Evolutionary conservation across 2,113 vertebrate species (phyloP).

Genomic region (Tringa solitaria): DNA sequence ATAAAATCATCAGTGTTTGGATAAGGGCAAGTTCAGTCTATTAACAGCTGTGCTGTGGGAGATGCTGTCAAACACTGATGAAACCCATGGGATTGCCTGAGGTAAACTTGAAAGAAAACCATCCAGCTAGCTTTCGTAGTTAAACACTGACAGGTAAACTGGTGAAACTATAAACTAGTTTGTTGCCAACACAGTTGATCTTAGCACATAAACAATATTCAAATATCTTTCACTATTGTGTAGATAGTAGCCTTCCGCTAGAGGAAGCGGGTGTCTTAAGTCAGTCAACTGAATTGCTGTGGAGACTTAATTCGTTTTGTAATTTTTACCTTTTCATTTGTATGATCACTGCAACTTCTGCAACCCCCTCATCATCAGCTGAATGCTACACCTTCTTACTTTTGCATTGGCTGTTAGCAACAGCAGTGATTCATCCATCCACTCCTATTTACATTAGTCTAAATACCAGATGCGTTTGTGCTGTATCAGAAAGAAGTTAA

Average conservation of each 20-base stretch:
- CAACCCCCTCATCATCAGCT: fast-evolving
- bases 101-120: not conserved
- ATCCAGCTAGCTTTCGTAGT: not conserved
- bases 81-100: not conserved
- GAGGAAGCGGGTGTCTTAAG: not conserved
- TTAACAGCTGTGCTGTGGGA: not conserved
- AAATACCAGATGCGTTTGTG: not conserved
- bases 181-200: not conserved
- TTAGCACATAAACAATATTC: not conserved
- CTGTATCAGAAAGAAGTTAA: not conserved
- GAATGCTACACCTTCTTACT: not conserved
- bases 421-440: not conserved
- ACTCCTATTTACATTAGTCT: not conserved
- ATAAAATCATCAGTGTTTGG: not conserved
- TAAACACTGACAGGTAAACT: not conserved
- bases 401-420: not conserved
- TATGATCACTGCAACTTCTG: not conserved
- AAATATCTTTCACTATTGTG: not conserved
- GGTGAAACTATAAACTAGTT: not conserved
- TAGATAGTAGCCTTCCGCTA: not conserved
- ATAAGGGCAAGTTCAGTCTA: not conserved
- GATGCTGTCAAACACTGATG: not conserved
- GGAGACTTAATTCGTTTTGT: not conserved
- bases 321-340: not conserved
- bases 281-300: not conserved